Percentiles rank a stretch among this genome's conserved stretches.
Conservation (phyloP, 2,797 vertebrate genomes). For the Cuculus canorus region DNA sequence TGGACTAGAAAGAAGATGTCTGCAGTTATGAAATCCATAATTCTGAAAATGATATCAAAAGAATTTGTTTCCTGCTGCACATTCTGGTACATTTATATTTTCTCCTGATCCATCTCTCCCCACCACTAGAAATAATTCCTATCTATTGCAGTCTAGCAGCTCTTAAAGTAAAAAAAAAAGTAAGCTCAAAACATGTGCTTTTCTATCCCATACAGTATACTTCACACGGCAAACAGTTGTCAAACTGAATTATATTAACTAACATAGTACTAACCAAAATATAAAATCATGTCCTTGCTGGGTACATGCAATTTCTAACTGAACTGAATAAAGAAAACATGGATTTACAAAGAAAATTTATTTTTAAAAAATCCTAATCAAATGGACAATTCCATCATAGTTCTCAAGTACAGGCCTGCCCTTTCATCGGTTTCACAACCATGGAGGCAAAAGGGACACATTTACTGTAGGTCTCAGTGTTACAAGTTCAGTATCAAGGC, state of each 20-base stretch:
- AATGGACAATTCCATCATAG: background rate
- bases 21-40: background rate
- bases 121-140: background rate
- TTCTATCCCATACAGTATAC: background rate
- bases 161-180: background rate
- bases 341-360: background rate
- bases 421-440: background rate
- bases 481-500: conserved; percentile 38
- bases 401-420: background rate
- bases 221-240: background rate
- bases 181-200: background rate
- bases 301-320: background rate
- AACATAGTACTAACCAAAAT: background rate
- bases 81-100: background rate
- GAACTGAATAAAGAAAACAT: background rate
- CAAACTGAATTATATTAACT: background rate
- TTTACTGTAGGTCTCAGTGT: background rate
- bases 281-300: background rate
- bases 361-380: background rate
- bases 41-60: background rate
- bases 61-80: background rate
- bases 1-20: background rate
- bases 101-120: background rate
- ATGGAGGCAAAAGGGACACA: background rate
- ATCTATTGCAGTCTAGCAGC: background rate